phyloP scores from a whole-genome alignment of 2,113 vertebrate genomes.

The Felis catus region F.catus_Fca126_mat1.0 CM031419.1:159289001-159289500 shows the following conservation, averaged over 20 bases:
- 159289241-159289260: background rate
- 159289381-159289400: background rate
- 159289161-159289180: background rate
- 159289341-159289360: background rate
- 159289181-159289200: background rate
- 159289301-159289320: background rate
- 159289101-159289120: background rate
- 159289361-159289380: background rate
- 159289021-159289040: background rate
- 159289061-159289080: background rate
- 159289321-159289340: background rate
- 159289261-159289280: background rate
- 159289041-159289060: background rate
- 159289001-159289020: background rate
- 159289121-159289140: background rate
- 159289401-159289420: background rate
- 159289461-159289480: background rate
- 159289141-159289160: background rate
- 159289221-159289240: background rate
- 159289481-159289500: background rate
- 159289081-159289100: background rate
- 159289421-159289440: background rate
- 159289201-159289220: background rate
- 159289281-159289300: background rate
- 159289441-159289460: background rate